phyloP scores from a whole-genome alignment of 2,797 vertebrate species.

The Staurois parvus region DNA sequence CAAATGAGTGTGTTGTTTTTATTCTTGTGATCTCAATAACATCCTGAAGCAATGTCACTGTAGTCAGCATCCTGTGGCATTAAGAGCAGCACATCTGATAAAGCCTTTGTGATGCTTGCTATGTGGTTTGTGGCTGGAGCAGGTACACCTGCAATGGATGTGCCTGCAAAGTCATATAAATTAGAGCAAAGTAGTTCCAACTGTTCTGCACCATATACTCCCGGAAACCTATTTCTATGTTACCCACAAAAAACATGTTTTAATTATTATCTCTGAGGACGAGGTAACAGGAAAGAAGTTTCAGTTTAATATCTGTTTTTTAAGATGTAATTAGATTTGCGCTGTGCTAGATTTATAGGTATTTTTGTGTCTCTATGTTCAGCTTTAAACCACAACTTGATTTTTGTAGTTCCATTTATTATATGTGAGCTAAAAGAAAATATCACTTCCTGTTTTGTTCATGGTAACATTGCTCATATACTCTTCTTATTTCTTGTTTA shows the following conservation, averaged over 20 bases:
- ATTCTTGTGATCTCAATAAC: neutral
- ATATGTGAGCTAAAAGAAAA: neutral
- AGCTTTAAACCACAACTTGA: neutral
- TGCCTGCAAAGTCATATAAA: neutral
- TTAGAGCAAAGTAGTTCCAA: neutral
- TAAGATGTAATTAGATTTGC: neutral
- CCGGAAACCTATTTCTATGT: neutral
- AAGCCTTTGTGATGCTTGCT: neutral
- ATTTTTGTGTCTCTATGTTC: neutral
- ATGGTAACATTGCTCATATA: neutral
- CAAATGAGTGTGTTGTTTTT: neutral
- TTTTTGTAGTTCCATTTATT: neutral
- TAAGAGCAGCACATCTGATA: neutral
- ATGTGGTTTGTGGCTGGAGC: constrained; percentile 16
- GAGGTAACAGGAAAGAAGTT: neutral
- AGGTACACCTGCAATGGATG: neutral
- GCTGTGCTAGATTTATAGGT: neutral
- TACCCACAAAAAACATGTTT: neutral
- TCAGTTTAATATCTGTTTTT: too few relatives aligned
- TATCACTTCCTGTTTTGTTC: constrained; percentile 3
- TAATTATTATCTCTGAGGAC: neutral
- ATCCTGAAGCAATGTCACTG: neutral
- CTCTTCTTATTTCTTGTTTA: neutral
- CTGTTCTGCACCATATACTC: neutral
- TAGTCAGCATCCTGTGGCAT: neutral